Percentiles rank a stretch among this genome's conserved stretches.
phyloP scores from a whole-genome alignment of 2,113 vertebrate species.

The Danionella cerebrum region DNA sequence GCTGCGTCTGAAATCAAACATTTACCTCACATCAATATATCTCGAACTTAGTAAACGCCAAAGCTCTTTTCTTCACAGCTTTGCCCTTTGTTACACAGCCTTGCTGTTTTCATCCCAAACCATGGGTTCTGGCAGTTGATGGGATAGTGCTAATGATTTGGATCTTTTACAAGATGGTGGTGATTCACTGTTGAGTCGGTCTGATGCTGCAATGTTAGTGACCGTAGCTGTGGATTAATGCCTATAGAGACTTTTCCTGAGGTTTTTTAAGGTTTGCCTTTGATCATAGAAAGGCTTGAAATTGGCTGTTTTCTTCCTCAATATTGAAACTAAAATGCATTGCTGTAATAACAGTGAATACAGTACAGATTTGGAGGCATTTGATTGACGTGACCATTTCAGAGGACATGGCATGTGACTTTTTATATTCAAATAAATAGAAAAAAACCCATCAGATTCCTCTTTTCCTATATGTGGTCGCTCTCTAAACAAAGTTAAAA shows the following conservation, averaged over 20 bases:
- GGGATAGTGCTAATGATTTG: not conserved
- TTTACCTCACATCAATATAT: not conserved
- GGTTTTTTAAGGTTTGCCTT: conserved; percentile 24
- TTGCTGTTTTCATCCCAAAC: not conserved
- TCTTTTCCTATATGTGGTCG: too few species aligned
- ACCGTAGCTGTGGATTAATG: conserved; percentile 3
- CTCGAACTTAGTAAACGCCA: not conserved
- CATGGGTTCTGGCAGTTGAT: not conserved
- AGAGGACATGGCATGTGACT: too few species aligned
- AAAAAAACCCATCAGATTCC: too few species aligned
- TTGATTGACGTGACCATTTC: too few species aligned
- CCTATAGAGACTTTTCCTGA: conserved; percentile 1
- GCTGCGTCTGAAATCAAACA: conserved; percentile 1
- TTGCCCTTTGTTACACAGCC: not conserved
- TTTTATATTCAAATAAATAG: too few species aligned
- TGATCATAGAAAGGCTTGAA: conserved; percentile 19
- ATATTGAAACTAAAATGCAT: not conserved
- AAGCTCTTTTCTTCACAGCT: not conserved
- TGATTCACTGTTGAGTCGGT: not conserved
- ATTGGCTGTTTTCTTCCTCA: not conserved
- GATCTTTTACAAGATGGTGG: not conserved
- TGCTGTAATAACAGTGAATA: not conserved
- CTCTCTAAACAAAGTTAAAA: too few species aligned
- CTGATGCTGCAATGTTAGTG: not conserved
- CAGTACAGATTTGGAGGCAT: not conserved